Evolutionary conservation across 2,113 vertebrate species (phyloP).

Genomic region (Neogobius melanostomus): DNA sequence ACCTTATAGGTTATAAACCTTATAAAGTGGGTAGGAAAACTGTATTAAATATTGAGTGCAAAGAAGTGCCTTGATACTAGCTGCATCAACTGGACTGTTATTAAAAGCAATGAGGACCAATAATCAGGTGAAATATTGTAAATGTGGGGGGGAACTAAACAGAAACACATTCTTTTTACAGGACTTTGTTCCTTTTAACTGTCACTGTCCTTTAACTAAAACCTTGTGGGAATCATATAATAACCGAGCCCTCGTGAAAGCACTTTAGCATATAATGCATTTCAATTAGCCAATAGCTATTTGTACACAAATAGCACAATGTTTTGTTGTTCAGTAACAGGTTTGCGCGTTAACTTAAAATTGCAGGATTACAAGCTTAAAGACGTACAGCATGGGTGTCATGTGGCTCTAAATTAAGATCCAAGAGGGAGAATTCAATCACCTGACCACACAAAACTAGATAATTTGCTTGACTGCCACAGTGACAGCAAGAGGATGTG

Average conservation of each 20-base stretch:
- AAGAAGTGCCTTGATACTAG: neutral
- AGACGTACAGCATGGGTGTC: constrained; percentile 1
- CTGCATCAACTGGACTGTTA: no score
- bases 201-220: no score
- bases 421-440: constrained; percentile 22
- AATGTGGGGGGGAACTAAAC: no score
- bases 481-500: neutral
- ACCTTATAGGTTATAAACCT: neutral
- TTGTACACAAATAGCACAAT: neutral
- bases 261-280: neutral
- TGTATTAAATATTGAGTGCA: neutral
- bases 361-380: neutral
- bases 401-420: constrained; percentile 20
- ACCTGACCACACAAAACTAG: constrained; percentile 55
- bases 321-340: neutral
- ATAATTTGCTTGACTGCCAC: neutral
- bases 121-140: no score
- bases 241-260: neutral
- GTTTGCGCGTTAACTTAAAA: neutral
- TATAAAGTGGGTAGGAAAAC: neutral
- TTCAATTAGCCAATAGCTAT: no score
- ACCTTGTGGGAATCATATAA: neutral
- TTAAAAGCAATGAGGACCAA: no score
- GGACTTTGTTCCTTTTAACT: no score
- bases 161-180: no score